Percentiles rank a stretch among this genome's conserved stretches.
Conservation (phyloP, 2,888 invertebrate genomes). For the Abrostola tripartita region DNA sequence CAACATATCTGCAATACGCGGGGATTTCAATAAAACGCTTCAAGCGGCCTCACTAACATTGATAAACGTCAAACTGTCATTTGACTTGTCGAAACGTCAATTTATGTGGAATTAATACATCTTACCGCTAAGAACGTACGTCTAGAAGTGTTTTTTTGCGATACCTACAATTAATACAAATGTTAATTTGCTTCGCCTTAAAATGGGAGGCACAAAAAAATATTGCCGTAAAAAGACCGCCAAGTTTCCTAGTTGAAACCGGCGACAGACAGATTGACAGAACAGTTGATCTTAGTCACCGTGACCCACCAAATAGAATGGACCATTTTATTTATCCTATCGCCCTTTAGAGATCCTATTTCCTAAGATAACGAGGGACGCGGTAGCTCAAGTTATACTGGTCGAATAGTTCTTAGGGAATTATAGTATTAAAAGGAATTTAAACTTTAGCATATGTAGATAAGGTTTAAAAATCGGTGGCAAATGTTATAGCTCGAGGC, state of each 20-base stretch:
- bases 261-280: constrained; percentile 48
- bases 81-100: constrained; percentile 12
- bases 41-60: constrained; percentile 12
- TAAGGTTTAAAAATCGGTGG: constrained; percentile 39
- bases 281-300: constrained; percentile 52
- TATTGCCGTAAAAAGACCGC: constrained; percentile 29
- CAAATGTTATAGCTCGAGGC: constrained; percentile 34
- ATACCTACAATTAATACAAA: constrained; percentile 19
- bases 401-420: constrained; percentile 25
- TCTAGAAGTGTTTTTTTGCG: neutral
- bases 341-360: constrained; percentile 22
- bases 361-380: constrained; percentile 16
- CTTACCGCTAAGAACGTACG: constrained; percentile 2
- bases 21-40: neutral
- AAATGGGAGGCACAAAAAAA: constrained; percentile 32
- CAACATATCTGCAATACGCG: no score
- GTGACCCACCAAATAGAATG: constrained; percentile 38
- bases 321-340: constrained; percentile 31
- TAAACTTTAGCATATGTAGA: constrained; percentile 35
- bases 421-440: constrained; percentile 19
- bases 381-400: constrained; percentile 34
- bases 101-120: constrained; percentile 11
- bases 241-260: constrained; percentile 47
- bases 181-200: constrained; percentile 14
- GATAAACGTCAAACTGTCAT: constrained; percentile 38